Conservation (phyloP, 2,797 vertebrate genomes). For the Acanthis flammea region DNA sequence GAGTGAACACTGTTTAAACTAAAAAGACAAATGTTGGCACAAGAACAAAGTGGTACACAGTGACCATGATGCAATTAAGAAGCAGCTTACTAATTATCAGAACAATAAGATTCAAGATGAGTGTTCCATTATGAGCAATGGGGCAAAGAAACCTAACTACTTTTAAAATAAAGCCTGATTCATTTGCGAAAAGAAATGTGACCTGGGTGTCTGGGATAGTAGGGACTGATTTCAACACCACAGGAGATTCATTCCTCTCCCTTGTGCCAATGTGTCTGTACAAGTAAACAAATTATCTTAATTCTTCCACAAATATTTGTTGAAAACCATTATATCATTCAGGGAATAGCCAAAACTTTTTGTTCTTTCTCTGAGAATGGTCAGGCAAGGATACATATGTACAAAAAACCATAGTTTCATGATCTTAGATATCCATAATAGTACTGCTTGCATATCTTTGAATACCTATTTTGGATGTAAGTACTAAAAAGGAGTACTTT, state of each 20-base stretch:
- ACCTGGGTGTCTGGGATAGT: background rate
- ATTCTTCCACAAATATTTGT: slow-evolving; percentile 14
- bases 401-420: background rate
- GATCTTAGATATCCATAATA: background rate
- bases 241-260: background rate
- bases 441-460: background rate
- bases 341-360: background rate
- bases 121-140: slow-evolving; percentile 57
- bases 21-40: slow-evolving; percentile 40
- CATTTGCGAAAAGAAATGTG: background rate
- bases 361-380: background rate
- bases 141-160: slow-evolving; percentile 59
- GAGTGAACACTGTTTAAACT: slow-evolving; percentile 35
- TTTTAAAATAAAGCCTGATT: slow-evolving; percentile 30
- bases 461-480: background rate
- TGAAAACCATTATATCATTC: background rate
- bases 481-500: background rate
- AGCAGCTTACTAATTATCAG: slow-evolving; percentile 53
- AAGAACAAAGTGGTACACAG: slow-evolving; percentile 58
- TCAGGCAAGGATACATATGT: background rate
- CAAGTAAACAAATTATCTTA: slow-evolving; percentile 5
- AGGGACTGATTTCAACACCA: background rate
- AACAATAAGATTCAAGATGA: slow-evolving; percentile 57
- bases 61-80: slow-evolving; percentile 55
- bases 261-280: background rate